Base-by-base conservation (phyloP, 1,140 invertebrate species). In the Ips nitidus region DNA sequence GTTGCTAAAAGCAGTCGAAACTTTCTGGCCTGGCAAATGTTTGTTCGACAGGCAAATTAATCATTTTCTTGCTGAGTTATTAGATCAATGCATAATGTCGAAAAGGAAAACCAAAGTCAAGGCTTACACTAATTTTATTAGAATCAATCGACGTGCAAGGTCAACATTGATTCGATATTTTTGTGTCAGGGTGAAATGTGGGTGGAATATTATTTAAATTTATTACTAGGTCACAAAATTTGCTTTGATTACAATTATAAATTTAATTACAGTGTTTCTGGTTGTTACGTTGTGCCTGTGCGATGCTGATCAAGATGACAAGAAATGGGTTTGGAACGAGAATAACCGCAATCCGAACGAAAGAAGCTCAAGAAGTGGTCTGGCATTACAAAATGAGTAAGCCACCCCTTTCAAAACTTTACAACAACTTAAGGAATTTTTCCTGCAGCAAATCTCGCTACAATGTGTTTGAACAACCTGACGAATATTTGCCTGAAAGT, bases 291-390 rank as follows among this genome's bases (percentile, higher is more conserved):
- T 66, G n/a, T 5, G 38, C 38, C 2, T 43, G 8, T 66, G 70
- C 39, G 2, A 39, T 37, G 64, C 57, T 40, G 64, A 65, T 53
- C 71, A 65, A 60, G 74, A 74, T 52, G 75, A 74, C 40, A 73
- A 75, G 37, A 78, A 76, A 71, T 83, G 82, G 82, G 76, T 80
- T 1, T 83, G 82, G 82, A 68, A 72, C 4, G 72, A 76, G n/a
- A 75, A 74, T 63, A 67, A 71, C n/a, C 56, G 75, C 59, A 70
- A 72, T 60, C 41, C 69, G 39, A 56, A 45, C 36, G 67, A 4
- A 3, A 45, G 68, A 41, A 73, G 60, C 8, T 71, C 38, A 47
- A 2, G 22, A 43, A 68, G 36, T 63, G 22, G 22, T 22, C 22
- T 22, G 22, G 22, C 22, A 22, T 22, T 22, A 22, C 22, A 22